These are phyloP conservation scores for Florisuga fusca DNA, from an alignment of 2,797 vertebrate genomes.

Conservation along the genomic window DNA sequence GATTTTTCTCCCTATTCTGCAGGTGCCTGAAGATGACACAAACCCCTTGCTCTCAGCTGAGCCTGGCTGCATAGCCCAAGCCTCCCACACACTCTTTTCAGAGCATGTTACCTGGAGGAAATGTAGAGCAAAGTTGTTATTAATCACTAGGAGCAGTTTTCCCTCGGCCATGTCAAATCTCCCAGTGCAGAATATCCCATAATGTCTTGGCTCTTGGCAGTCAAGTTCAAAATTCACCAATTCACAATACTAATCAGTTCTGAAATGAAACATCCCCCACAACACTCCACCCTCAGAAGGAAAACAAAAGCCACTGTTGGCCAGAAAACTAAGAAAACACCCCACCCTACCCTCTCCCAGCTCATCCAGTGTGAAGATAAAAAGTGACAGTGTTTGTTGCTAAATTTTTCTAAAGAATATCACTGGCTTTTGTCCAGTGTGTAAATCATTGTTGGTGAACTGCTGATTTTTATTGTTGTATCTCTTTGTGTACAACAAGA, in stretches of 20 bases:
- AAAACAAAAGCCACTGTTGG: not conserved
- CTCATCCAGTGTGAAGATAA: not conserved
- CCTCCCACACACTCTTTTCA: not conserved
- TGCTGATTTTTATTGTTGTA: not conserved
- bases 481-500: conserved; percentile 45
- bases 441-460: not conserved
- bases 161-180: not conserved
- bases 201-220: not conserved
- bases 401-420: not conserved
- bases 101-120: not conserved
- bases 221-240: not conserved
- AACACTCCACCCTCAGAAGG: not conserved
- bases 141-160: not conserved
- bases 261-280: not conserved
- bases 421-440: not conserved
- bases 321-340: not conserved
- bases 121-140: not conserved
- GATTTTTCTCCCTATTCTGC: not conserved
- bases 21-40: not conserved
- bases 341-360: not conserved
- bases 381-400: not conserved
- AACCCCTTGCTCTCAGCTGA: not conserved
- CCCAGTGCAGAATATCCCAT: not conserved
- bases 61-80: not conserved
- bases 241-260: not conserved